Base-by-base conservation (phyloP, 1,140 invertebrate genomes). In the Dinothrombium tinctorium region DNA sequence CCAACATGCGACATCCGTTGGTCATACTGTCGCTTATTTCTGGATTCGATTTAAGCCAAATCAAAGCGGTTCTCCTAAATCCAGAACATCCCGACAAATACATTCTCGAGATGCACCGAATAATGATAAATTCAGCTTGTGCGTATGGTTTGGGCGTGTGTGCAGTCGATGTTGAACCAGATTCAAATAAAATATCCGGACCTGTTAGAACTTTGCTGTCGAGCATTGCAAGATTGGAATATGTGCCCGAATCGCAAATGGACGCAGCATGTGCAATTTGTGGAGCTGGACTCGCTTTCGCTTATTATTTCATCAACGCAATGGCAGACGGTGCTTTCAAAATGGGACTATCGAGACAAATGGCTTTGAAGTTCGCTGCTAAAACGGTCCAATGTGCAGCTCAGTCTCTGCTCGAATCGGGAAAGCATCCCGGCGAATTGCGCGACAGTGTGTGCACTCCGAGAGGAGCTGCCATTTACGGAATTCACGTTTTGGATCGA, bases 401-500 rank as follows among this genome's bases (percentile, higher is more conserved):
- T 9, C 65, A 67, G 51, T 70, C 71, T 65, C 62, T 68, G 14
- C 47, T 68, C 7, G 60, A 66, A 44, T 63, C 67, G 12, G 66
- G 62, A 2, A 60, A 64, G 49, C 64, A 67, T 50, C 64, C 64
- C 5, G 60, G 55, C 2, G 51, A 54, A 24, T 47, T 65, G 22
- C 60, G 63, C 47, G 66, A 66, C 35, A 57, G 54, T 32, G 67
- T 72, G 4, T 67, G 65, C 47, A 65, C 65, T 32, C 65, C 68
- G 42, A 64, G 58, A 12, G 69, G 69, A 37, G 63, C 76, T 3
- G 90, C 87, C 0, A 84, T 89, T 24, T 69, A 76, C 29, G 87
- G 72, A 2, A 67, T 92, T 35, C 74, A 82, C 56, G 68, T 72
- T 53, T 63, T 95, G 25, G 89, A 96, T 56, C 65, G 73, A 49